Evolutionary conservation across 2,113 vertebrate genomes (phyloP), one percentile per base, ranked within the genome.

Genomic region (Epinephelus cyanopodus): DNA sequence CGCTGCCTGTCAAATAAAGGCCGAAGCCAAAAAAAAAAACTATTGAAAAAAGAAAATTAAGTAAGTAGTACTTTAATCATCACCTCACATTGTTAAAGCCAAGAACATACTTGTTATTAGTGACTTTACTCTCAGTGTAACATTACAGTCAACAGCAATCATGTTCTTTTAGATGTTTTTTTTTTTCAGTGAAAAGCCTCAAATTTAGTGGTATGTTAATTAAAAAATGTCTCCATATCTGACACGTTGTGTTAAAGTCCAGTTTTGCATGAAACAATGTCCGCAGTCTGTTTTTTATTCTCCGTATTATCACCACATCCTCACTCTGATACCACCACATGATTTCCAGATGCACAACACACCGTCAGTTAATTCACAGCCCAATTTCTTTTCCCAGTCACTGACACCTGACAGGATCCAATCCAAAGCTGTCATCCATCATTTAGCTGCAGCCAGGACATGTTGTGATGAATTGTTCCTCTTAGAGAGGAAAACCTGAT

Each of bases 381-480:
- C 42, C 29, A 27, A 8, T 72, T 60, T 82, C 23, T 62, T 33
- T 23, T 25, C 37, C 10, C 5, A 63, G 67, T 77, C 50, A 39
- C 1, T 65, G 54, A 84, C 47, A 80, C 52, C 13, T 58, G 88
- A 74, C 66, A 23, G 60, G 45, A 37, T 79, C 47, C 66, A 73
- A 52, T 75, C 57, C 52, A n/a, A 12, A 60, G 37, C 62, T 39
- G 79, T 81, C 61, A 18, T 42, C 56, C 17, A 0, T 69, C 73
- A 37, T 33, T 80, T 54, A 33, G 25, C 47, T 45, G 42, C 7
- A 5, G 57, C 48, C 33, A 12, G 6, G 57, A 8, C n/a, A 60
- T 0, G 4, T 39, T 86, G 50, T 85, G 77, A 85, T 63, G 67
- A 78, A 87, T 82, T n/a, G 2, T 47, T 63, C 76, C 42, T 37